Base-by-base conservation (phyloP, 2,888 invertebrate genomes). In the Netelia fuscicornis region DNA sequence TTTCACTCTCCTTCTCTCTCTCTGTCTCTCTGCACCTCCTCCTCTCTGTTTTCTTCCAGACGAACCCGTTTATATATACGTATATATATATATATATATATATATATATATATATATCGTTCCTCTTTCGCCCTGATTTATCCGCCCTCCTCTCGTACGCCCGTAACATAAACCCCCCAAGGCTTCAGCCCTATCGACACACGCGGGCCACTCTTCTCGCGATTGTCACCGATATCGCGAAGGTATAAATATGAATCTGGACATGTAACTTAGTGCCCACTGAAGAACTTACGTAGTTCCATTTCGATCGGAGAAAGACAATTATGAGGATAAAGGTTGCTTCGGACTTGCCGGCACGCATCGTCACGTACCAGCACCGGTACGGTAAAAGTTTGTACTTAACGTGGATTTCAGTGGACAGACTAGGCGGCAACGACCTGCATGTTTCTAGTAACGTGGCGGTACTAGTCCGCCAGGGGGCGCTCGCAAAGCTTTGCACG, bases 51-150 rank as follows among this genome's bases (percentile, higher is more conserved):
- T 72, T 37, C 65, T 62, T 67, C 75, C 25, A 42, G 76, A 23
- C 76, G 62, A 75, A 81, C 75, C 58, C 81, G 76, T 75, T 76
- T 75, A 64, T n/a, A 37, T 64, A 64, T 64, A 64, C 37, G 20
- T 20, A 20, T 20, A 20, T 20, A 20, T 20, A 17, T 60, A 80
- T 74, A 68, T 68, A 76, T 76, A 75, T 75, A n/a, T n/a, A n/a
- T 20, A 20, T 20, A 20, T 20, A 20, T 20, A 17, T 60, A 80
- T 74, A 68, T 68, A 76, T 76, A 75, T 75, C 56, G 81, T 76
- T 37, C 75, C 81, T 81, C 70, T 81, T 81, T 81, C 75, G 81
- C 81, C 76, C 81, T 76, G 81, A 81, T 81, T 81, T 81, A 81
- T 81, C 81, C 81, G 81, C 70, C 81, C 81, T 77, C 79, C 52